Conservation (phyloP, 2,113 vertebrate species). For the Gymnorhina tibicen region DNA sequence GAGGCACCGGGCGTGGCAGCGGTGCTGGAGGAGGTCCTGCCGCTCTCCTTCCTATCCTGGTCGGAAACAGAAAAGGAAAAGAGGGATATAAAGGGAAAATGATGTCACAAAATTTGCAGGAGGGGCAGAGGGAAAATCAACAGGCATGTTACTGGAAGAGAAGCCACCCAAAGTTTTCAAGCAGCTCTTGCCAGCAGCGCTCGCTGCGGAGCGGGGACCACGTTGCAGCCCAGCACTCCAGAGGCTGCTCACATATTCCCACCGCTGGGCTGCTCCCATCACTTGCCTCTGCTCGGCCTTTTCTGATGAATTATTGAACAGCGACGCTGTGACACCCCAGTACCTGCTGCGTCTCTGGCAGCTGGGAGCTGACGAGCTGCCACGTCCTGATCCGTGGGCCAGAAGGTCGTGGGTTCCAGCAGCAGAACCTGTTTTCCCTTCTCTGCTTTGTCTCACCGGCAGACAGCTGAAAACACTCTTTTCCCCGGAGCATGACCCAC, state of each 20-base stretch:
- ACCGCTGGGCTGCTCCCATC: background rate
- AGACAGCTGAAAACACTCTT: background rate
- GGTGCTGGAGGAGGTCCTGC: background rate
- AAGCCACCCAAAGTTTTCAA: background rate
- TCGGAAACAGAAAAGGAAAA: background rate
- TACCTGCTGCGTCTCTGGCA: background rate
- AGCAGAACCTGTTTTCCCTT: slow-evolving; percentile 20
- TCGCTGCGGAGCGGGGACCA: fast-evolving
- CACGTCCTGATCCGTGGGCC: background rate
- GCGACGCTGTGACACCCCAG: background rate
- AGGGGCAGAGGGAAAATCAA: background rate
- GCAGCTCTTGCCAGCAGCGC: background rate
- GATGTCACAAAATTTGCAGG: background rate
- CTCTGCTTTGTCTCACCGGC: background rate
- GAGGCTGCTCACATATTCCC: background rate
- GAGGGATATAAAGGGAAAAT: background rate
- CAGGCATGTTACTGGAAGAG: background rate
- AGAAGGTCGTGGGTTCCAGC: background rate
- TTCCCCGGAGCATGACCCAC: background rate
- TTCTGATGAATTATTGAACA: slow-evolving; percentile 47
- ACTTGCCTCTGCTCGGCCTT: background rate
- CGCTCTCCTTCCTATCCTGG: background rate
- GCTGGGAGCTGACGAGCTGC: background rate
- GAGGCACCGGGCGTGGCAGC: fast-evolving
- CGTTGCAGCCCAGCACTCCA: fast-evolving